Evolutionary conservation across 2,888 invertebrate species (phyloP), one percentile per base, ranked within the genome.

Genomic region (Brachylomia viminalis): DNA sequence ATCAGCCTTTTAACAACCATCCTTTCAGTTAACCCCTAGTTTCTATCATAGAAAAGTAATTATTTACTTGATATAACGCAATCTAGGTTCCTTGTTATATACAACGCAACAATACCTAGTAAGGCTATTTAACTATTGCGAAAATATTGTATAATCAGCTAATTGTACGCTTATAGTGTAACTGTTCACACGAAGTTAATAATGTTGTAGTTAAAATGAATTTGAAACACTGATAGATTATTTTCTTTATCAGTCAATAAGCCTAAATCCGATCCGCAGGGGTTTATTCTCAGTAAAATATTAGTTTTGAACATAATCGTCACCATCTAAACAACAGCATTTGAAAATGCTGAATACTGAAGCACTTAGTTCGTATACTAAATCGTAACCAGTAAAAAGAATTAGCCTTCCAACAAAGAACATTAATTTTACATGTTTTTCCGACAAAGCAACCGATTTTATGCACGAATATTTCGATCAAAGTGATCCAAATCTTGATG

Each of bases 101-200:
- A 67, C 65, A 59, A 84, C 79, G 84, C 82, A 86, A 88, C 75
- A 75, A 74, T 81, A 82, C 49, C 20, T 75, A 83, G 71, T 81
- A 76, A 79, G 65, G 77, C 85, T 79, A 75, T 84, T 84, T 84
- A 85, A 87, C 83, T 77, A 84, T 91, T 91, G 83, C 86, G 86
- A 88, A 84, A 88, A 75, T 69, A 81, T 91, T 90, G 88, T 86
- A 87, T 79, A 91, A 86, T 70, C 45, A 81, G 68, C 84, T 84
- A 79, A 82, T 85, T 85, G 74, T 84, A 82, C 67, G 66, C 72
- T 72, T 69, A 73, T 74, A 82, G 27, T 54, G 73, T 70, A 66
- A 79, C 75, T 74, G 66, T 80, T 75, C 75, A 82, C 68, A 79
- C 69, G 62, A 58, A 72, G 2, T n/a, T 38, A 77, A 45, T 17